Percentiles rank a stretch among this genome's conserved stretches.
These are phyloP conservation scores for Orchesella flavescens DNA, from an alignment of 2,888 invertebrate species.

Conservation along the genomic window DNA sequence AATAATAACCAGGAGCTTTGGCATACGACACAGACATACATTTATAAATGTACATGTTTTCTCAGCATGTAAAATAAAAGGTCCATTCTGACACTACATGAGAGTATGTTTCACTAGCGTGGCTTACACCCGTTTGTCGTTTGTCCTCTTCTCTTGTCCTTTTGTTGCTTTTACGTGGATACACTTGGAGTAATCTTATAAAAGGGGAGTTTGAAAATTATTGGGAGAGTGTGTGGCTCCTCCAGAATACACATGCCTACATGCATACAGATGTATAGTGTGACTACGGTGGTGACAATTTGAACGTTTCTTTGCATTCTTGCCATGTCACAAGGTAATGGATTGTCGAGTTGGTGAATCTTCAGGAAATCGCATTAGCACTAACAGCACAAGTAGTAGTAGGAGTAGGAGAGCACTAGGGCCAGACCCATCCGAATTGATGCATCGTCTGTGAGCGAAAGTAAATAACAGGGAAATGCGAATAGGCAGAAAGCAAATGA, in stretches of 20 bases:
- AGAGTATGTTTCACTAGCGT: background rate
- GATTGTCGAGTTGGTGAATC: conserved; percentile 62
- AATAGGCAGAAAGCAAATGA: conserved; percentile 39
- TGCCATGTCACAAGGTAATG: conserved; percentile 61
- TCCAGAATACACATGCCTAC: background rate
- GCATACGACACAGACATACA: conserved; percentile 53
- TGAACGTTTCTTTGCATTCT: conserved; percentile 23
- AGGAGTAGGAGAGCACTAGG: conserved; percentile 16
- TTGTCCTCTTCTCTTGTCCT: conserved; percentile 20
- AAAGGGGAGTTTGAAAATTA: background rate
- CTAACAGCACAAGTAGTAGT: conserved; percentile 13
- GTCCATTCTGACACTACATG: conserved; percentile 49
- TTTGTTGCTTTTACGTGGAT: conserved; percentile 49
- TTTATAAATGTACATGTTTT: conserved; percentile 47
- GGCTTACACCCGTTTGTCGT: background rate
- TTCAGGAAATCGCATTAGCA: conserved; percentile 57
- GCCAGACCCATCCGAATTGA: conserved; percentile 11
- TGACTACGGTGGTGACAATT: conserved; percentile 43
- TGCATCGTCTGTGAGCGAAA: conserved; percentile 13
- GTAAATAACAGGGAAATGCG: background rate
- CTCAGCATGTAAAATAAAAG: conserved; percentile 48
- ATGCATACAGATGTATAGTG: background rate
- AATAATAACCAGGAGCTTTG: conserved; percentile 63
- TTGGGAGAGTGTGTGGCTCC: background rate
- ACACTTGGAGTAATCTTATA: conserved; percentile 37